These are phyloP conservation scores for Crypturellus undulatus DNA, from an alignment of 2,113 vertebrate species.

Conservation along the genomic window DNA sequence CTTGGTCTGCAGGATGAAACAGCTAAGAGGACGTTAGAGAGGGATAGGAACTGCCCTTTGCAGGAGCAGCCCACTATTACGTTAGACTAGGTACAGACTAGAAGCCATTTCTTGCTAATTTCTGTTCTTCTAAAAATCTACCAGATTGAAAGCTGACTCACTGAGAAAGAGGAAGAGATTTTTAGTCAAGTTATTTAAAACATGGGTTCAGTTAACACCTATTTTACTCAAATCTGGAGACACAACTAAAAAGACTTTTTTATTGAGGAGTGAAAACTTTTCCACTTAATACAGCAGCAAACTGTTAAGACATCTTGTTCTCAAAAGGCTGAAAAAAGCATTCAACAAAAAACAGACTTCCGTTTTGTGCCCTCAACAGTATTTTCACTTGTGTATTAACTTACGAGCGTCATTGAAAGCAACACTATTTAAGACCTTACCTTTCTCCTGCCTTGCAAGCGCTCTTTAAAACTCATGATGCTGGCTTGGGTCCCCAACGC, in stretches of 20 bases:
- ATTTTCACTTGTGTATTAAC: neutral
- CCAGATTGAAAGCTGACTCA: conserved; percentile 48
- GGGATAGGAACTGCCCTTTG: neutral
- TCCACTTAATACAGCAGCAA: conserved; percentile 9
- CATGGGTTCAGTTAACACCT: neutral
- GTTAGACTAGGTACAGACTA: neutral
- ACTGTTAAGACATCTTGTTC: neutral
- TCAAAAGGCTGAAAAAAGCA: neutral
- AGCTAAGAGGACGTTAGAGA: neutral
- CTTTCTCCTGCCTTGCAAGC: neutral
- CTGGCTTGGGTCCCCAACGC: neutral
- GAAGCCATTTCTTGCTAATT: neutral
- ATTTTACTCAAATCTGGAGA: neutral
- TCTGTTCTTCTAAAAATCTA: neutral
- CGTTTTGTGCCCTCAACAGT: neutral
- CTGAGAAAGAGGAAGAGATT: conserved; percentile 43
- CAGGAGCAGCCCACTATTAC: neutral
- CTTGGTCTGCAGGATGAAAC: rapidly evolving
- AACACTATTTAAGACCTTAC: neutral
- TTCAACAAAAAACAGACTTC: neutral
- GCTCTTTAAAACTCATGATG: neutral
- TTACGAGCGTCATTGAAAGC: neutral
- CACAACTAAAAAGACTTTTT: conserved; percentile 14
- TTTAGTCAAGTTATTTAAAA: conserved; percentile 31
- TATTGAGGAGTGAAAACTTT: conserved; percentile 4